phyloP scores from a whole-genome alignment of 1,140 invertebrate species.

The Stegodyphus mimosarum region DNA sequence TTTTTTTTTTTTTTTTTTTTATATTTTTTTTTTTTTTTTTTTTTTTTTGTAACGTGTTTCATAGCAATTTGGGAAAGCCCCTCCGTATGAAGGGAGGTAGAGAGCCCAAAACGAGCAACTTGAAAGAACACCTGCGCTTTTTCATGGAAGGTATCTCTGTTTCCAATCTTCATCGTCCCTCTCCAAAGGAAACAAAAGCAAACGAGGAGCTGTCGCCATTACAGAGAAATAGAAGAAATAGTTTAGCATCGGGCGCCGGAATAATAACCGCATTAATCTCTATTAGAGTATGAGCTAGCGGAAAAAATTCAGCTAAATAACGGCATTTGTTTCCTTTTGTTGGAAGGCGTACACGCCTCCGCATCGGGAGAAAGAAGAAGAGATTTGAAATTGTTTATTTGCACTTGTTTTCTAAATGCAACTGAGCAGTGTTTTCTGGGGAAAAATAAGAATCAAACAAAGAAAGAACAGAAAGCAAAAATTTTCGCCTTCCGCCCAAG shows the following conservation, averaged over 20 bases:
- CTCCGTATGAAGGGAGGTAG: not conserved
- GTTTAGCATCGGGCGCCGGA: slow-evolving; percentile 10
- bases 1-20: too few relatives aligned
- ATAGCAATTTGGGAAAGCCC: slow-evolving; percentile 17
- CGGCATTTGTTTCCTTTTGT: slow-evolving; percentile 53
- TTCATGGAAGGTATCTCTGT: slow-evolving; percentile 48
- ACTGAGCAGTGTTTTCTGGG: not conserved
- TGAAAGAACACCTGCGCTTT: slow-evolving; percentile 55
- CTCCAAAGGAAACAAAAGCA: slow-evolving; percentile 26
- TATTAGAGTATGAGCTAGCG: slow-evolving; percentile 57
- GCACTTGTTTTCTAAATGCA: slow-evolving; percentile 47
- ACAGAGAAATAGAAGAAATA: slow-evolving; percentile 37
- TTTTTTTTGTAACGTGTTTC: too few relatives aligned
- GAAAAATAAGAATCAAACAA: not conserved
- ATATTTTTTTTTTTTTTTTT: too few relatives aligned
- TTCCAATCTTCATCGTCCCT: slow-evolving; percentile 28
- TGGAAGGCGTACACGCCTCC: not conserved
- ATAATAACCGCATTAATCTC: slow-evolving; percentile 60
- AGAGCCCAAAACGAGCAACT: slow-evolving; percentile 41
- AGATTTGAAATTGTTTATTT: slow-evolving; percentile 39
- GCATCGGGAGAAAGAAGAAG: not conserved
- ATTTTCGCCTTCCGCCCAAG: slow-evolving; percentile 45
- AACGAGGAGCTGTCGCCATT: slow-evolving; percentile 52
- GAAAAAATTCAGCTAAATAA: slow-evolving; percentile 46
- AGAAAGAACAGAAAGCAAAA: not conserved